Conservation (phyloP, 2,888 invertebrate genomes). For the Melinaea menophilus region DNA sequence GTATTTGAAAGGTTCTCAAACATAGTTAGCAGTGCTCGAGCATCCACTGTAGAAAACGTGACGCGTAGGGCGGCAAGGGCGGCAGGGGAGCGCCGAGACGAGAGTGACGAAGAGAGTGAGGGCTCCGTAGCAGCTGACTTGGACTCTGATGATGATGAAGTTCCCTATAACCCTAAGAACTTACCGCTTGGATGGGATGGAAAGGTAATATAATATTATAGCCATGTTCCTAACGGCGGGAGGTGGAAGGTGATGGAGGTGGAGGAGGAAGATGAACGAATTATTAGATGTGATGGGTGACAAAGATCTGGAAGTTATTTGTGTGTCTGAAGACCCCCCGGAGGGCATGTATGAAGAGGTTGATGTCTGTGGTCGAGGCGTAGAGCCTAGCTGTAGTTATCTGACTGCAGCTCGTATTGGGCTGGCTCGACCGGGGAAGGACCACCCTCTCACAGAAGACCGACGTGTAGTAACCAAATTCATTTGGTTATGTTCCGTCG, state of each 20-base stretch:
- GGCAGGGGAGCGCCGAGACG: constrained; percentile 94
- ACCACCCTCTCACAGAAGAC: too few relatives aligned
- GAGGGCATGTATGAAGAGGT: too few relatives aligned
- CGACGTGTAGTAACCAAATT: too few relatives aligned
- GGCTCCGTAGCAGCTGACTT: constrained; percentile 88
- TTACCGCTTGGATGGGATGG: constrained; percentile 99
- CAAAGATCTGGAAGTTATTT: too few relatives aligned
- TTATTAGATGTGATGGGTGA: neutral
- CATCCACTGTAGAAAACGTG: constrained; percentile 97
- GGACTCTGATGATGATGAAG: constrained; percentile 94
- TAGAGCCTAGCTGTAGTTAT: too few relatives aligned
- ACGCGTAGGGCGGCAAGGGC: constrained; percentile 98
- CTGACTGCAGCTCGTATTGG: too few relatives aligned
- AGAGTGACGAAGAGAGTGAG: constrained; percentile 92
- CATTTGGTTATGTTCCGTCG: too few relatives aligned
- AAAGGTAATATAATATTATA: constrained; percentile 77
- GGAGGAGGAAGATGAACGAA: neutral
- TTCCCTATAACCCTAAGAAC: constrained; percentile 99
- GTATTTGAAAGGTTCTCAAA: constrained; percentile 86
- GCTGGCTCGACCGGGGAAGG: too few relatives aligned
- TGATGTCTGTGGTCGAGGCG: too few relatives aligned
- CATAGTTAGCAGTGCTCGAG: constrained; percentile 89
- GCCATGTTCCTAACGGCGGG: too few relatives aligned
- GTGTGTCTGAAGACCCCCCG: too few relatives aligned
- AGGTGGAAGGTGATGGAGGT: too few relatives aligned